These are phyloP conservation scores for Scolopax bukidnonensis DNA, from an alignment of 2,797 vertebrate species.

Conservation along the genomic window DNA sequence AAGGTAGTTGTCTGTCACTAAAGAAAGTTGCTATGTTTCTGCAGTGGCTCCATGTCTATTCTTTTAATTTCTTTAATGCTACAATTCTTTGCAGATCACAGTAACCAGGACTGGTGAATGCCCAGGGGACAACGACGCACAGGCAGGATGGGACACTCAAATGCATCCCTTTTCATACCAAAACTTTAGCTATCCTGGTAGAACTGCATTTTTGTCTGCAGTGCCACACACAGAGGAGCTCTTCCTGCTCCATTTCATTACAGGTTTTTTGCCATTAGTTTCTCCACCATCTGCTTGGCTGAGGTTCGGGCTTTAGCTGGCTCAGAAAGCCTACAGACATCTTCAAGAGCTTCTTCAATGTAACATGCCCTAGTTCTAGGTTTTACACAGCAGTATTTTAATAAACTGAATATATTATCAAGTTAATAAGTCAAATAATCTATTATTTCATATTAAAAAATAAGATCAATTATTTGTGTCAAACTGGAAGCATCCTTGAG, in stretches of 20 bases:
- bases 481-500: neutral
- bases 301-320: neutral
- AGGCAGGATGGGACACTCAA: neutral
- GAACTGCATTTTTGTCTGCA: neutral
- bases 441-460: neutral
- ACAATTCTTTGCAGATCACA: neutral
- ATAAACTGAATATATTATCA: neutral
- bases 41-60: neutral
- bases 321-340: neutral
- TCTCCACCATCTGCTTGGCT: neutral
- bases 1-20: neutral
- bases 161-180: neutral
- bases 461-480: neutral
- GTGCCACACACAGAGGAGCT: neutral
- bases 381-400: neutral
- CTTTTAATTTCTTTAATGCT: neutral
- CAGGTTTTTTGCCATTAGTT: neutral
- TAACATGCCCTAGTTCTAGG: neutral
- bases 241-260: neutral
- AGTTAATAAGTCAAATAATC: neutral
- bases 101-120: neutral
- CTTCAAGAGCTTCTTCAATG: neutral
- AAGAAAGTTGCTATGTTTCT: neutral
- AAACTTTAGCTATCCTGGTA: neutral
- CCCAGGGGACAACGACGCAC: rapidly evolving